Conservation (phyloP, 2,888 invertebrate species). For the Trichopoda pennipes region DNA sequence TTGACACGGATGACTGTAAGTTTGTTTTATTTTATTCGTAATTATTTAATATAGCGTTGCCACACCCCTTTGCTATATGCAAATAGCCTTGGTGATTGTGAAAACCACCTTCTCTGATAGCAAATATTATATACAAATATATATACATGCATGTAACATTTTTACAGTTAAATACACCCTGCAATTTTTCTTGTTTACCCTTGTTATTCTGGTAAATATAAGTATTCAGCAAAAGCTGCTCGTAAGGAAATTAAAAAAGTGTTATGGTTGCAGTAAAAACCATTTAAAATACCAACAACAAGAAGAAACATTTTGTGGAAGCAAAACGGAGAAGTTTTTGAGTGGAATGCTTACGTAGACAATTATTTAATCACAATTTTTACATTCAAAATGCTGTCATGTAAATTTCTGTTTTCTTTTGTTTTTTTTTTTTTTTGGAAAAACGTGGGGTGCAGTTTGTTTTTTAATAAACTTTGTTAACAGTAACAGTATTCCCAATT, state of each 20-base stretch:
- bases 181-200: neutral
- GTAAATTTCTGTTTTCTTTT: too few species aligned
- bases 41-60: conserved; percentile 35
- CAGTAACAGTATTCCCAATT: too few species aligned
- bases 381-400: too few species aligned
- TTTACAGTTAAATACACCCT: neutral
- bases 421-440: too few species aligned
- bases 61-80: neutral
- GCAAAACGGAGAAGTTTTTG: neutral
- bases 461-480: too few species aligned
- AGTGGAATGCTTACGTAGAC: neutral
- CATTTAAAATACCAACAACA: conserved; percentile 11
- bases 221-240: conserved; percentile 33
- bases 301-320: neutral
- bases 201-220: neutral
- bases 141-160: neutral
- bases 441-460: too few species aligned
- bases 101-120: conserved; percentile 6
- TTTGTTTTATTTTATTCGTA: conserved; percentile 4
- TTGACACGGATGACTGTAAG: neutral
- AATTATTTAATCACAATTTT: too few species aligned
- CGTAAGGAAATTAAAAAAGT: conserved; percentile 33
- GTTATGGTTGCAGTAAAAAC: conserved; percentile 26
- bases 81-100: conserved; percentile 4
- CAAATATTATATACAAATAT: conserved; percentile 4